A percentile compares a stretch with the other conserved stretches of the same genome.
phyloP scores from a whole-genome alignment of 2,888 invertebrate species.

The Epistrophe eligans region DNA sequence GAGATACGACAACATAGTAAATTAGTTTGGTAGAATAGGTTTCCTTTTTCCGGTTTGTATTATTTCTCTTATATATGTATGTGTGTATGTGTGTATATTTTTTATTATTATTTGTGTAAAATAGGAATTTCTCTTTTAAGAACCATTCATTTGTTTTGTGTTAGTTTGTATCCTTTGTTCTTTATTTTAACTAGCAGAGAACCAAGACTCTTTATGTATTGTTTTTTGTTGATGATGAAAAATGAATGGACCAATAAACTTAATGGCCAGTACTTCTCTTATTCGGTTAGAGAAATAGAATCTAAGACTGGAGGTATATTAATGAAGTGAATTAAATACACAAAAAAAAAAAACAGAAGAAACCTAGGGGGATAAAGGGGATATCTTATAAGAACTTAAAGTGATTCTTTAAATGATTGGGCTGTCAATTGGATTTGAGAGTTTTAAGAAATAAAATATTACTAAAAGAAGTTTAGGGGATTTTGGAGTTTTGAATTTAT shows the following conservation, averaged over 20 bases:
- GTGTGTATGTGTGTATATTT: slow-evolving; percentile 12
- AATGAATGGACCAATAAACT: slow-evolving; percentile 71
- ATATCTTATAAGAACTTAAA: neutral
- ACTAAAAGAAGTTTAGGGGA: neutral
- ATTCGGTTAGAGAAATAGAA: slow-evolving; percentile 2
- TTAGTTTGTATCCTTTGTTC: slow-evolving; percentile 35
- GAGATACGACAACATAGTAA: slow-evolving; percentile 53
- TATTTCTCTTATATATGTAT: neutral
- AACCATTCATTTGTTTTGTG: slow-evolving; percentile 51
- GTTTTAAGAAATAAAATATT: neutral
- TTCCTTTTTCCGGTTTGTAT: slow-evolving; percentile 20
- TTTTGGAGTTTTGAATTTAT: too few relatives aligned
- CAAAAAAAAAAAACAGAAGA: neutral
- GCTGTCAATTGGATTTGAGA: slow-evolving; percentile 6
- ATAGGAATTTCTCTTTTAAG: slow-evolving; percentile 39
- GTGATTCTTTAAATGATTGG: neutral
- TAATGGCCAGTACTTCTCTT: slow-evolving; percentile 47
- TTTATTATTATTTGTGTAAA: slow-evolving; percentile 4
- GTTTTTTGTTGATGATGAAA: slow-evolving; percentile 45
- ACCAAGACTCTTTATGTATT: slow-evolving; percentile 47
- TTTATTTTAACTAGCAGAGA: slow-evolving; percentile 60
- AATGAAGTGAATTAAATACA: slow-evolving; percentile 18
- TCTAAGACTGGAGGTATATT: slow-evolving; percentile 17
- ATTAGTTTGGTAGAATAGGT: slow-evolving; percentile 59
- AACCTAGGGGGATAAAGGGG: neutral